Conservation (phyloP, 1,140 invertebrate species). For the Drosophila pallidifrons region DNA sequence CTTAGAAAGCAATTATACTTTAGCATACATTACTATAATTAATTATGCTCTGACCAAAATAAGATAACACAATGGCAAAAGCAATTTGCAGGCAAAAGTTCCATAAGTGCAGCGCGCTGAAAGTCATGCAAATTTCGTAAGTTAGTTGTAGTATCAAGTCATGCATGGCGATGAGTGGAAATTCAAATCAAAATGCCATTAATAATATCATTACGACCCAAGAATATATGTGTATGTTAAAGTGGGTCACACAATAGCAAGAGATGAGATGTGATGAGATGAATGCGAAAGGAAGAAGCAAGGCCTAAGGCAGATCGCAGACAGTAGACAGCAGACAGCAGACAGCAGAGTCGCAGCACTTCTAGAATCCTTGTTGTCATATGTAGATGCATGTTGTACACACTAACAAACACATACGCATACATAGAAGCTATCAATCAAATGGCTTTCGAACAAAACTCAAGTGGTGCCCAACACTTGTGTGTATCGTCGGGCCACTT, state of each 20-base stretch:
- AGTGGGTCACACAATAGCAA: neutral
- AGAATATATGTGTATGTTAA: too few relatives aligned
- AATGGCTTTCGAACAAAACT: constrained; percentile 33
- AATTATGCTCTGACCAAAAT: neutral
- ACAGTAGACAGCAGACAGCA: too few relatives aligned
- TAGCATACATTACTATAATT: neutral
- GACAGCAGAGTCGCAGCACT: too few relatives aligned
- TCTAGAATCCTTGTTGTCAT: too few relatives aligned
- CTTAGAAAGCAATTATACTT: neutral
- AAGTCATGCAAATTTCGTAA: neutral
- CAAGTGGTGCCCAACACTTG: constrained; percentile 20
- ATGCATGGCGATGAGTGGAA: neutral
- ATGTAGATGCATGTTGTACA: neutral
- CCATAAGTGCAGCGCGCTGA: neutral
- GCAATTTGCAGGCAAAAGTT: neutral
- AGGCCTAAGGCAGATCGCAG: neutral
- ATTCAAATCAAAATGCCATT: constrained; percentile 9
- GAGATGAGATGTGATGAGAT: neutral
- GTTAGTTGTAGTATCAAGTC: too few relatives aligned
- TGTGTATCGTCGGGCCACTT: constrained; percentile 15
- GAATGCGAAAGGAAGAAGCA: neutral
- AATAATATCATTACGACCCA: neutral
- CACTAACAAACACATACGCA: neutral
- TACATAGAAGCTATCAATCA: constrained; percentile 43
- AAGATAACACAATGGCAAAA: too few relatives aligned